Base-by-base conservation (phyloP, 2,113 vertebrate genomes). In the Stomatorhinus ivindoensis region DNA sequence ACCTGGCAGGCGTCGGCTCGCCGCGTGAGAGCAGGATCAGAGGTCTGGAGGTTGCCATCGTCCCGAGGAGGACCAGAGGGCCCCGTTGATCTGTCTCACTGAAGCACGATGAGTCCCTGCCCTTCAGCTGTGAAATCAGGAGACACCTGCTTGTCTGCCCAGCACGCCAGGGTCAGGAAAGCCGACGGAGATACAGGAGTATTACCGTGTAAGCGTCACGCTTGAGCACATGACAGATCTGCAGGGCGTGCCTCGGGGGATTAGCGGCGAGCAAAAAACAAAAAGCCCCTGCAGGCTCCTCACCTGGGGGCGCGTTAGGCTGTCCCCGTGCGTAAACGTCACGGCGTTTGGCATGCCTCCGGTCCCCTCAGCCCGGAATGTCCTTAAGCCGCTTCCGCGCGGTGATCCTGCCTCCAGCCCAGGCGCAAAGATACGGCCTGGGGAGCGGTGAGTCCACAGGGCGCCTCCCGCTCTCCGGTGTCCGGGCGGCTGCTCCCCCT, bases 41-140 rank as follows among this genome's bases (percentile, higher is more conserved):
- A 61, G 87, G 87, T 88, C 87, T 69, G 58, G 58, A 88, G 87
- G 87, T 88, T 88, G 87, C 87, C 87, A 48, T 47, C 39, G 44
- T 73, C n/a, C 11, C 8, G n/a, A 88, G 24, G 58, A 69, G 51
- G 55, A 73, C 17, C 42, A 31, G n/a, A 69, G 44, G 39, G 39
- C 87, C 87, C 55, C 31, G 17, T 35, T 11, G 65, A 39, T 65
- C 17, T 80, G 48, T 50, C 65, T 51, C 69, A 27, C 9, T 51
- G 44, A 83, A 50, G 44, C 47, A 39, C 27, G 47, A 47, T 27
- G 50, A 39, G 55, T 58, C 6, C 6, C 35, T n/a, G 80, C 39
- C 39, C 48, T 83, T 84, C 76, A 55, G 50, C 50, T 46, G 76
- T 58, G 35, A 61, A 84, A 89, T 89, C 39, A 61, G 42, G 35